Evolutionary conservation across 2,113 vertebrate species (phyloP), one percentile per base, ranked within the genome.

Genomic region (Mastomys coucha): DNA sequence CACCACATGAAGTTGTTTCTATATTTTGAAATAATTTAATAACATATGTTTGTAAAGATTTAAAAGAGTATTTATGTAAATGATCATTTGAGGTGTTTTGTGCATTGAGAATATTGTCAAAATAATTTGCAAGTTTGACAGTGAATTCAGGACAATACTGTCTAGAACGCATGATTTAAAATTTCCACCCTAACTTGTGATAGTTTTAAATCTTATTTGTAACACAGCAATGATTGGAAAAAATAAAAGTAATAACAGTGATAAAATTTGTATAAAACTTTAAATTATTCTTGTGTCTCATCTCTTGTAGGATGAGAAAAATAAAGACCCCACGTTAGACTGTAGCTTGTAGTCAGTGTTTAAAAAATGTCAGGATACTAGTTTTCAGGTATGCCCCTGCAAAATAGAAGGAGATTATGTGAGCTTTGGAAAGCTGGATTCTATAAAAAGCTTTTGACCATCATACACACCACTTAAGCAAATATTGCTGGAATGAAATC

Each of bases 351-450:
- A 86, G 63, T 89, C 17, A 77, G 91, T 78, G 94, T n/a, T 84
- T 93, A 20, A 53, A 93, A 93, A 93, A 58, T 33, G 26, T 45
- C 51, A 78, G 31, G 95, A 90, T 58, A 70, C 53, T 95, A 67
- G 24, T 76, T 28, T 92, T 86, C 36, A 97, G 73, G 76, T 51
- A 14, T 88, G 58, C 67, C 10, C 20, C 88, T 92, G 56, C 45
- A 92, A 92, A 96, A 94, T 65, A 77, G 89, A 95, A 72, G 94
- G 42, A 67, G 19, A 73, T 10, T 65, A 69, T n/a, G 8, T 81
- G 22, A 97, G 24, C 10, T 69, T 91, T 65, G 63, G 28, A 24
- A 88, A 97, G 31, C 14, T 77, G 6, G 22, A 82, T 90, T 51
- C 12, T 72, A n/a, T 3, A 14, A 65, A 56, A 67, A 92, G 9